Base-by-base conservation (phyloP, 2,113 vertebrate species). In the Esox niger region DNA sequence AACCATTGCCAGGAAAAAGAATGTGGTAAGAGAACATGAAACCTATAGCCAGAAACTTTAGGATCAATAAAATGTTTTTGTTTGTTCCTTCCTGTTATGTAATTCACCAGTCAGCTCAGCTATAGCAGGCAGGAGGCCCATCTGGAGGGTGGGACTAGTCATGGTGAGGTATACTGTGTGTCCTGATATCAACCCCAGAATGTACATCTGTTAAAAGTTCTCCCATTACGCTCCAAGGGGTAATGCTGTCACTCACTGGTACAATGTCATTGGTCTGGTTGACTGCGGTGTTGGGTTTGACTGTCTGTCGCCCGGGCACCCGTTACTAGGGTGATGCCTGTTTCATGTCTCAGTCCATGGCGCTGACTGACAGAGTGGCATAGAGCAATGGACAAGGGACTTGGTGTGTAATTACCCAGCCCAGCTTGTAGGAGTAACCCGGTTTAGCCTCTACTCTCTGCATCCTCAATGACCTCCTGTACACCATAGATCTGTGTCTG, bases 241-340 rank as follows among this genome's bases (percentile, higher is more conserved):
- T 68, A 20, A 38, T 62, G 46, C 64, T 35, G 29, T 23, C 21
- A 25, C 55, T 57, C n/a, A 32, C 33, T 66, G 68, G 33, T 21
- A 58, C 78, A 58, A 72, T 66, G 66, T 80, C 66, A 76, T 69
- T 20, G 7, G 30, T 62, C 75, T 69, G 15, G 15, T 64, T 52
- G 47, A n/a, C 47, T 63, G 54, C 31, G 0, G 30, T 74, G 69
- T 65, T 54, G 64, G 46, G 60, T n/a, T 33, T 26, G 65, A 70
- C 17, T 6, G 64, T 72, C 73, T 64, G 71, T 83, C 59, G 7
- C 69, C 27, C 1, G 21, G 64, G 75, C 65, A 66, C 81, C 72
- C 6, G 71, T 67, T 66, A 7, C 62, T 25, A 4, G 72, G 73
- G 66, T 64, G 63, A 59, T 20, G 11, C 6, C 62, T 43, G 49